A percentile compares a stretch with the other conserved stretches of the same genome.
phyloP scores from a whole-genome alignment of 1,140 invertebrate species.

The Olivierus martensii region DNA sequence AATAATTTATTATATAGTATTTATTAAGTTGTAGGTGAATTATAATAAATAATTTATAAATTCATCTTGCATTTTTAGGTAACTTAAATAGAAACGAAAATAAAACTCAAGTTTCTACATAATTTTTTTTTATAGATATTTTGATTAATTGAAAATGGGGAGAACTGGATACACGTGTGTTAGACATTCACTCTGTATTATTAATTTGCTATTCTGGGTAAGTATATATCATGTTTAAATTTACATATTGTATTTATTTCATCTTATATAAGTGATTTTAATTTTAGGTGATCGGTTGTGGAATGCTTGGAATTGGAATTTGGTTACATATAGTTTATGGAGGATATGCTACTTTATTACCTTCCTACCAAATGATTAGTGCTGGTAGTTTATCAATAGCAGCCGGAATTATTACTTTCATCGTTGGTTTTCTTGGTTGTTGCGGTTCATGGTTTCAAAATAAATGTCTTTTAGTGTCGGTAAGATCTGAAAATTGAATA shows the following conservation, averaged over 20 bases:
- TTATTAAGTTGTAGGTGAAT: too few relatives aligned
- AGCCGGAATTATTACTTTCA: slow-evolving; percentile 50
- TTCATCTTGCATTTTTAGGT: too few relatives aligned
- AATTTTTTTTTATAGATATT: too few relatives aligned
- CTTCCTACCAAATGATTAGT: slow-evolving; percentile 50
- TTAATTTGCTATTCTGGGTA: slow-evolving; percentile 63
- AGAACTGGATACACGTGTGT: slow-evolving; percentile 55
- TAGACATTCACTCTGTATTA: slow-evolving; percentile 53
- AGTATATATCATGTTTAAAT: slow-evolving; percentile 23
- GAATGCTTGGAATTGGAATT: slow-evolving; percentile 53
- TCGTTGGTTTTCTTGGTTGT: slow-evolving; percentile 62
- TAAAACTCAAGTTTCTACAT: too few relatives aligned
- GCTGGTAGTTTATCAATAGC: slow-evolving; percentile 51
- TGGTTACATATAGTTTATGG: slow-evolving; percentile 52
- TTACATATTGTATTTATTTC: slow-evolving; percentile 6
- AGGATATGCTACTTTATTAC: slow-evolving; percentile 52
- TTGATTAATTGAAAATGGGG: too few relatives aligned
- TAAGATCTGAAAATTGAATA: slow-evolving; percentile 32
- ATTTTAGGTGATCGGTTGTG: slow-evolving; percentile 55
- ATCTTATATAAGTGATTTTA: slow-evolving; percentile 4
- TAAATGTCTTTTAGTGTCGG: slow-evolving; percentile 55
- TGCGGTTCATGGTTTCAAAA: slow-evolving; percentile 69
- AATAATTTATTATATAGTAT: too few relatives aligned
- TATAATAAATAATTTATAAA: too few relatives aligned
- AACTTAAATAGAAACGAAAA: too few relatives aligned